phyloP scores from a whole-genome alignment of 1,140 invertebrate species.

The Telenomus remus region DNA sequence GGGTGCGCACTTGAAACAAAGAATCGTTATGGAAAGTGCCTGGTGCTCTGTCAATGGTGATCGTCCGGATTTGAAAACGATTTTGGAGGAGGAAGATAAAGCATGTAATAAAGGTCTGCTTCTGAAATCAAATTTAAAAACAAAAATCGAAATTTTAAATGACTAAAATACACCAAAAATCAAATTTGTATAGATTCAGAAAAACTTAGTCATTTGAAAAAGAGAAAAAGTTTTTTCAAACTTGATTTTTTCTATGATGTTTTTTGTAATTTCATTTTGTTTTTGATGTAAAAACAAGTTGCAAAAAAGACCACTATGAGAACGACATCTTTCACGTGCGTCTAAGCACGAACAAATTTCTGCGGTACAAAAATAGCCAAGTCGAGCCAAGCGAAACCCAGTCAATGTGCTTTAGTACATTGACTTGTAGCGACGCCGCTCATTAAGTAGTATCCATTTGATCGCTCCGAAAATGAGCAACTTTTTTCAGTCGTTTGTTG shows the following conservation, averaged over 20 bases:
- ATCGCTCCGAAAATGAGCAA: neutral
- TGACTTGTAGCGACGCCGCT: constrained; percentile 26
- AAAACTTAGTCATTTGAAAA: no score
- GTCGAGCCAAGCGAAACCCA: constrained; percentile 19
- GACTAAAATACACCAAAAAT: no score
- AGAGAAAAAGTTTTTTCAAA: no score
- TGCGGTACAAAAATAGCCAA: constrained; percentile 39
- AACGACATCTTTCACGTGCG: constrained; percentile 22
- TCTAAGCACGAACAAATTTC: constrained; percentile 20
- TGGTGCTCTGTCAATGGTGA: constrained; percentile 56
- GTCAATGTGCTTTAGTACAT: constrained; percentile 36
- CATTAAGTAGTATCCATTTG: constrained; percentile 1
- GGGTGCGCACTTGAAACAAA: neutral
- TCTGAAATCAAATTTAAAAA: neutral
- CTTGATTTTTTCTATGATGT: no score
- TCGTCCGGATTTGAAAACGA: constrained; percentile 62
- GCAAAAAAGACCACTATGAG: neutral
- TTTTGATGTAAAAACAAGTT: no score
- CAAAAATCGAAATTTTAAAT: neutral
- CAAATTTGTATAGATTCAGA: no score
- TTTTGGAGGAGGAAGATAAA: constrained; percentile 67
- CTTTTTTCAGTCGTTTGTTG: neutral
- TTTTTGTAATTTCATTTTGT: no score
- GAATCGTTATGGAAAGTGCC: constrained; percentile 58
- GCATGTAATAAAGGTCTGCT: constrained; percentile 32